Base-by-base conservation (phyloP, 2,888 invertebrate genomes). In the Metacarcinus magister region DNA sequence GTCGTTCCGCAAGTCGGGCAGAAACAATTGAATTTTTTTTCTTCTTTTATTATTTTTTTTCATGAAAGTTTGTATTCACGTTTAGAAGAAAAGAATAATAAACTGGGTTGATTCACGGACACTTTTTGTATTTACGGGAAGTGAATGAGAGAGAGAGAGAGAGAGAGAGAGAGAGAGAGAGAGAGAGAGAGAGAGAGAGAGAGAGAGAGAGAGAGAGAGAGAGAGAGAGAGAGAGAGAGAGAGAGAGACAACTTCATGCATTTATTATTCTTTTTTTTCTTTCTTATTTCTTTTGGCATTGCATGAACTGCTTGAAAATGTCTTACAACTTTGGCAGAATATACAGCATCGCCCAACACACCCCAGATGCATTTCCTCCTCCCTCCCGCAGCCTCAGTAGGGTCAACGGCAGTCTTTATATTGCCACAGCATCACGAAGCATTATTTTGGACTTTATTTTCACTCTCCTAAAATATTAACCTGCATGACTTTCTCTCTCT, bases 161-260 rank as follows among this genome's bases (percentile, higher is more conserved):
- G 67, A 67, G 16, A 67, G 67, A 67, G 16, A 67, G 67, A 67
- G 16, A 67, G 67, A 67, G 16, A 54, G 67, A 67, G 16, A n/a
- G 67, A n/a, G 16, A 67, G 67, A 67, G 67, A 67, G 67, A 67
- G 67, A 67, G 67, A 67, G 67, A 67, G 67, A 67, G 67, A 67
- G 67, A n/a, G 54, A n/a, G 67, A 67, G 67, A 67, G 67, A 67
- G 67, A 67, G 67, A 67, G 67, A 67, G 67, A 67, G 67, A 67
- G 54, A 67, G 60, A 19, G 60, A 19, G 60, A 60, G 60, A 60
- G 60, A 48, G 60, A 60, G 60, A 60, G 60, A 60, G 60, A 60
- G 60, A 60, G 60, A 60, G 60, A 60, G 60, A 60, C 10, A 60
- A 19, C 16, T 67, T 5, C 67, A 19, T 23, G n/a, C 19, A n/a